A percentile compares a stretch with the other conserved stretches of the same genome.
phyloP scores from a whole-genome alignment of 1,140 invertebrate species.

The Ptiloglossa arizonensis region DNA sequence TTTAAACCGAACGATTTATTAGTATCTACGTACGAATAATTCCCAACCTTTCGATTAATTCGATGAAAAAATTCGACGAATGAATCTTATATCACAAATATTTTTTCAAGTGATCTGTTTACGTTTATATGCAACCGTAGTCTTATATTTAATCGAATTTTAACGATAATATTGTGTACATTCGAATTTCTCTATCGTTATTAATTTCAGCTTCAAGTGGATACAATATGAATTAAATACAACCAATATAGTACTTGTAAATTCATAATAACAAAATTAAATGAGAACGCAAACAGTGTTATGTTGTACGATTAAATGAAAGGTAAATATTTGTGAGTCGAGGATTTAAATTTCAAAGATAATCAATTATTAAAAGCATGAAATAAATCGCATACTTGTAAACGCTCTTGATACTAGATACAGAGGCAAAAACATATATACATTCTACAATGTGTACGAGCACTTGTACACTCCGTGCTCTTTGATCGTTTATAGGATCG shows the following conservation, averaged over 20 bases:
- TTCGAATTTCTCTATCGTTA: conserved; percentile 32
- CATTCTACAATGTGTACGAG: neutral
- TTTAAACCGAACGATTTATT: no score
- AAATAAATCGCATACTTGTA: neutral
- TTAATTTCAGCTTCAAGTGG: conserved; percentile 48
- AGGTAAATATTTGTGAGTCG: conserved; percentile 42
- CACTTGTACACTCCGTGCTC: neutral
- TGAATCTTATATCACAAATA: neutral
- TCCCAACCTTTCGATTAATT: no score
- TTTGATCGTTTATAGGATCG: no score
- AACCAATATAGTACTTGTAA: conserved; percentile 35
- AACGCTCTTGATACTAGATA: neutral
- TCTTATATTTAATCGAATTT: neutral
- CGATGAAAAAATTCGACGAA: no score
- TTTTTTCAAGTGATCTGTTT: neutral
- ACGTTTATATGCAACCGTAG: no score
- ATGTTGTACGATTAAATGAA: conserved; percentile 45
- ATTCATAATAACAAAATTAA: conserved; percentile 38
- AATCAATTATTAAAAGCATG: conserved; percentile 4
- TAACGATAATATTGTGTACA: conserved; percentile 8
- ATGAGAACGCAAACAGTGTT: conserved; percentile 36
- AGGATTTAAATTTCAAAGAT: conserved; percentile 26
- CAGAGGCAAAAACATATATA: no score
- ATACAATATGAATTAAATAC: conserved; percentile 31
- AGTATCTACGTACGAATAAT: no score